Conservation (phyloP, 2,797 vertebrate species). For the Galago senegalensis region DNA sequence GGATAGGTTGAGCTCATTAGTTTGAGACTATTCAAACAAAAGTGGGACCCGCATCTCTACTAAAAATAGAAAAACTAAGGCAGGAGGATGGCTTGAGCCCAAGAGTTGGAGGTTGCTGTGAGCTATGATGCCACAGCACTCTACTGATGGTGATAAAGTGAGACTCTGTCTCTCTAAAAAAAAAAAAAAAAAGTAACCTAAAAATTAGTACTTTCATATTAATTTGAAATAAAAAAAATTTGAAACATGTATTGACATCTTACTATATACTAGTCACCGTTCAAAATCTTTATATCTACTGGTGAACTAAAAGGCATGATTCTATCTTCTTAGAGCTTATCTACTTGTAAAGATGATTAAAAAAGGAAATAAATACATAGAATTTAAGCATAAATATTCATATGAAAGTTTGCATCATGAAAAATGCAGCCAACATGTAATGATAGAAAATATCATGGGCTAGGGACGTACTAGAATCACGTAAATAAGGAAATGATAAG, state of each 20-base stretch:
- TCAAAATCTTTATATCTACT: background rate
- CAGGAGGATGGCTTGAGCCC: no score
- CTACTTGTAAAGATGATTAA: background rate
- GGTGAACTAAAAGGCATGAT: background rate
- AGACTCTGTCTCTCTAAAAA: no score
- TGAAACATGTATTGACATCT: background rate
- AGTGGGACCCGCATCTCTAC: no score
- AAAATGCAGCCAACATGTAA: background rate
- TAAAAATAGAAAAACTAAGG: no score
- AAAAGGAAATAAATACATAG: background rate
- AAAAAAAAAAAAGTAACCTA: no score
- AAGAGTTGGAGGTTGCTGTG: no score
- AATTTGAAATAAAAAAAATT: no score
- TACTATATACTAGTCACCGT: background rate
- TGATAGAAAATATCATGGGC: background rate
- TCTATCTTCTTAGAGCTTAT: background rate
- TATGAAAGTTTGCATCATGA: background rate
- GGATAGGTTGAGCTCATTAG: no score
- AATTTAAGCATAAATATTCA: slow-evolving; percentile 15
- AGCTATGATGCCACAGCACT: no score
- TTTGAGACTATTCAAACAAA: no score
- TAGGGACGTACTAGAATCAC: background rate
- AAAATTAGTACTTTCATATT: no score
- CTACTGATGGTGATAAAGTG: no score
- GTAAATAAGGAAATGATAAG: background rate